Evolutionary conservation across 2,113 vertebrate genomes (phyloP).

Genomic region (Pseudopipra pipra): DNA sequence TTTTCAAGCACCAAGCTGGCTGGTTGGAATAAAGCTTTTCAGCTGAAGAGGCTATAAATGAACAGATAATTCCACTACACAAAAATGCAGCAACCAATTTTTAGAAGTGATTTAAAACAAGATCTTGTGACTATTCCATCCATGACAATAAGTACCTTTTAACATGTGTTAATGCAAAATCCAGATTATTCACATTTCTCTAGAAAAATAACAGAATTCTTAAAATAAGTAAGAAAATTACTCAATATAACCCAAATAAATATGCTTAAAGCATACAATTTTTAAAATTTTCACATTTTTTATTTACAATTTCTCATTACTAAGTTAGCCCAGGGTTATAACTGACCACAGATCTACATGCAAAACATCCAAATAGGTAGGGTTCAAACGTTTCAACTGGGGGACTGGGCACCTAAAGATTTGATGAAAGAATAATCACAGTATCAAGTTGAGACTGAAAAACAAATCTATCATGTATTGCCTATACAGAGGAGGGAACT

Average conservation of each 20-base stretch:
- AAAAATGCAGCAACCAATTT: background rate
- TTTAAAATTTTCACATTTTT: background rate
- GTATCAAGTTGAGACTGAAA: background rate
- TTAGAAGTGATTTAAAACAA: background rate
- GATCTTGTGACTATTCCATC: background rate
- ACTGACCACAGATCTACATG: background rate
- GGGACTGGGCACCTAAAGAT: background rate
- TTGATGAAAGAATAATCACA: background rate
- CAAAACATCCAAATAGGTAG: background rate
- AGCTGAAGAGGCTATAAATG: background rate
- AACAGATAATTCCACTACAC: background rate
- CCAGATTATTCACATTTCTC: background rate
- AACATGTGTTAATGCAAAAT: background rate
- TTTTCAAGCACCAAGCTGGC: background rate
- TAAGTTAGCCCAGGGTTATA: background rate
- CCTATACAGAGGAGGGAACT: rapidly evolving
- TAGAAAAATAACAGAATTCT: background rate
- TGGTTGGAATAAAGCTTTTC: background rate
- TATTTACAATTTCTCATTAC: background rate
- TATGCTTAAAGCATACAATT: background rate
- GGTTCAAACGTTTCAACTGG: background rate
- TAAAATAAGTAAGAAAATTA: background rate
- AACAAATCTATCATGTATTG: background rate
- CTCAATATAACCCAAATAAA: background rate
- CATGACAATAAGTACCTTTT: background rate